These are phyloP conservation scores for Nipponia nippon DNA, from an alignment of 2,113 vertebrate genomes.

Conservation along the genomic window DNA sequence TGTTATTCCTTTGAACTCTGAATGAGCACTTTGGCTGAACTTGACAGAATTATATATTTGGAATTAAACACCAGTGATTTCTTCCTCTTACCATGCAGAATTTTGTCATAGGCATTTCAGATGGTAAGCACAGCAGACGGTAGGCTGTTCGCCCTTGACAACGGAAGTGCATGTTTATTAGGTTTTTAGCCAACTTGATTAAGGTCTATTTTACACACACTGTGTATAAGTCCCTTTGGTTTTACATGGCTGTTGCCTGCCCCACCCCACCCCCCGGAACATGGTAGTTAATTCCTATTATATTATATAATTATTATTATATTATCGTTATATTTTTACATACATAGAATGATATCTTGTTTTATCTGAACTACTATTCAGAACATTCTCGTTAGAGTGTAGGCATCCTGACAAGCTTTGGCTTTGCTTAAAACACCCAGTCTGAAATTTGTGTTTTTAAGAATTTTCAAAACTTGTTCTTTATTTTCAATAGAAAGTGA, in stretches of 20 bases:
- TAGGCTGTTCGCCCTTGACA: neutral
- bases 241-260: neutral
- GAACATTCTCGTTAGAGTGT: neutral
- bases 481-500: neutral
- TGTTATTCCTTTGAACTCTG: constrained; percentile 65
- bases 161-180: neutral
- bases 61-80: constrained; percentile 30
- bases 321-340: neutral
- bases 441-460: neutral
- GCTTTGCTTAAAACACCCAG: neutral
- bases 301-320: neutral
- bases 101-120: neutral
- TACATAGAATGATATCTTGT: neutral
- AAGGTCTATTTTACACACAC: neutral
- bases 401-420: neutral
- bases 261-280: neutral
- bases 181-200: neutral
- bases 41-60: constrained; percentile 38
- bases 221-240: neutral
- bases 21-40: constrained; percentile 51
- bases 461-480: neutral
- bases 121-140: neutral
- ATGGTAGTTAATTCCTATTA: neutral
- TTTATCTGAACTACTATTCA: neutral
- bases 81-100: constrained; percentile 42